Conservation (phyloP, 92 coral and sea anemone species). For the Epizoanthus stellaris region DNA sequence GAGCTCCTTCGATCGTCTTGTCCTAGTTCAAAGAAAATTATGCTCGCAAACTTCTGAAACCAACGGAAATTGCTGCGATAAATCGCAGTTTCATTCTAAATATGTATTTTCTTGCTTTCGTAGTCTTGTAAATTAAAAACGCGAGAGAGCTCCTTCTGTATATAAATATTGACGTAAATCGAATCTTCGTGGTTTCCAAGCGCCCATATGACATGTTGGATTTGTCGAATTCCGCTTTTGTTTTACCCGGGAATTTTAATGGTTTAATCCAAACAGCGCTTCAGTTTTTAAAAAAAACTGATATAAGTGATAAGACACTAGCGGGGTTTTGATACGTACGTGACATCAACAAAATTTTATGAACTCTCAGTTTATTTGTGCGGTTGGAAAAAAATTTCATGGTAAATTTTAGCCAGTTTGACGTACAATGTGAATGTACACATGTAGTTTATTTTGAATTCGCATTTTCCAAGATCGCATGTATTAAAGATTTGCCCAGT, state of each 20-base stretch:
- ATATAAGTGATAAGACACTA: neutral
- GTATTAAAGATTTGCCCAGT: neutral
- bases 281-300: neutral
- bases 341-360: neutral
- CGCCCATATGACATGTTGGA: slow-evolving; percentile 9
- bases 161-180: neutral
- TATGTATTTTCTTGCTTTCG: slow-evolving; percentile 7
- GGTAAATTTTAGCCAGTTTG: neutral
- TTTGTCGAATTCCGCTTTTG: slow-evolving; percentile 14
- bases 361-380: neutral
- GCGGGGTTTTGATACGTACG: neutral
- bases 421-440: too few species aligned
- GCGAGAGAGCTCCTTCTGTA: neutral
- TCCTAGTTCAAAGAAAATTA: neutral
- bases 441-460: neutral
- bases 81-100: slow-evolving; percentile 1
- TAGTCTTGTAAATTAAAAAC: neutral
- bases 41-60: neutral
- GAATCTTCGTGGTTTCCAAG: slow-evolving; percentile 22
- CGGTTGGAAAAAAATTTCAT: too few species aligned
- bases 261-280: slow-evolving; percentile 35
- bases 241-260: slow-evolving; percentile 38
- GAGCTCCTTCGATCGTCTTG: neutral
- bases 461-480: neutral
- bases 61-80: slow-evolving; percentile 31